These are phyloP conservation scores for Campoletis sonorensis DNA, from an alignment of 1,140 invertebrate genomes.

Conservation along the genomic window DNA sequence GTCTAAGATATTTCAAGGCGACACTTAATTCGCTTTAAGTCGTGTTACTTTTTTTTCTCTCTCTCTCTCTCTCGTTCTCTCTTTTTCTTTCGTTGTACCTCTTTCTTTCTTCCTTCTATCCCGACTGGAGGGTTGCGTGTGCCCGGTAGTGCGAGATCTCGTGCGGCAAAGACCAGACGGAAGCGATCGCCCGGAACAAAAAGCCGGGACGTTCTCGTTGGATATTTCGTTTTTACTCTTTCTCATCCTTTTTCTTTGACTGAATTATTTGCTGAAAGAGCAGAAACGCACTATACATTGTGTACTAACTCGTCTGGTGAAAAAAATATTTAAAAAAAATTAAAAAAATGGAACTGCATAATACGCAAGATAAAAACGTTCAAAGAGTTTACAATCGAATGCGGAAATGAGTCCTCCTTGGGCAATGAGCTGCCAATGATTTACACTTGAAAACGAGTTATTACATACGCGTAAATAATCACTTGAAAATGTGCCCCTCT, in stretches of 20 bases:
- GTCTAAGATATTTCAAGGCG: too few relatives aligned
- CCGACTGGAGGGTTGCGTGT: not conserved
- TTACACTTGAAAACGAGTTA: conserved; percentile 8
- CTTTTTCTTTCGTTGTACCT: not conserved
- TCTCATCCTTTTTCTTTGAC: not conserved
- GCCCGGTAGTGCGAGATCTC: not conserved
- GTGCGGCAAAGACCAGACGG: not conserved
- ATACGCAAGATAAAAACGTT: not conserved
- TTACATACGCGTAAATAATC: not conserved
- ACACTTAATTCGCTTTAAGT: too few relatives aligned
- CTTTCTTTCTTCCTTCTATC: not conserved
- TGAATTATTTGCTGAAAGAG: not conserved
- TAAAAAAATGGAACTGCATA: too few relatives aligned
- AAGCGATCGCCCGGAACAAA: not conserved
- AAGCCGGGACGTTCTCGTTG: not conserved
- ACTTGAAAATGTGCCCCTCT: not conserved
- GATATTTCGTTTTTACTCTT: not conserved
- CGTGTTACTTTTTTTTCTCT: not conserved
- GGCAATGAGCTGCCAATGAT: conserved; percentile 8
- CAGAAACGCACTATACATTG: not conserved
- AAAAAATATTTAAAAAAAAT: too few relatives aligned
- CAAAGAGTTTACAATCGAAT: not conserved
- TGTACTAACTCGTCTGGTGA: too few relatives aligned
- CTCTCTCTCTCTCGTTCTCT: not conserved
- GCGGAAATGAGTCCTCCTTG: not conserved